phyloP scores from a whole-genome alignment of 2,888 invertebrate genomes.

The Papilio gigon region DNA sequence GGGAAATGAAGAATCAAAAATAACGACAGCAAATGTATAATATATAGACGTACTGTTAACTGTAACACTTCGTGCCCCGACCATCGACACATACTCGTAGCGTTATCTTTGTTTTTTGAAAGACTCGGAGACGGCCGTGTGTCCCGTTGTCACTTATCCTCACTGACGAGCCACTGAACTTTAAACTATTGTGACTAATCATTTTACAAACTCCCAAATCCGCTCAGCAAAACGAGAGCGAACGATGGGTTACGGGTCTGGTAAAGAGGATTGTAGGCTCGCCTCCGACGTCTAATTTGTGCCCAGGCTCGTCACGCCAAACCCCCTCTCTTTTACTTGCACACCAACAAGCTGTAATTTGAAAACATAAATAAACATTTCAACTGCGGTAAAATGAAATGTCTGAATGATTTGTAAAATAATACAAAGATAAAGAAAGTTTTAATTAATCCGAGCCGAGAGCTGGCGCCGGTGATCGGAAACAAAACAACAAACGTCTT shows the following conservation, averaged over 20 bases:
- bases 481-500: constrained; percentile 12
- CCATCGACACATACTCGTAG: too few species aligned
- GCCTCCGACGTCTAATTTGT: background rate
- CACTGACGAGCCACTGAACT: too few species aligned
- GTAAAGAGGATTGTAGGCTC: background rate
- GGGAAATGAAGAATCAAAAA: too few species aligned
- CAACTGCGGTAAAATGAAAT: background rate
- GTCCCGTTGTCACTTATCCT: too few species aligned
- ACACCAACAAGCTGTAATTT: background rate
- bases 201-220: background rate
- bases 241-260: background rate
- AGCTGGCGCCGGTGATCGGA: background rate
- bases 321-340: background rate
- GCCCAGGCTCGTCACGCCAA: background rate
- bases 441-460: background rate
- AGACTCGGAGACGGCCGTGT: too few species aligned
- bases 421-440: background rate
- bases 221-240: background rate
- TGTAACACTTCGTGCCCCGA: too few species aligned
- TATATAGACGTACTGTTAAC: too few species aligned
- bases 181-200: background rate
- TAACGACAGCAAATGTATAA: too few species aligned
- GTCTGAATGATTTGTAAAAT: background rate
- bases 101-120: too few species aligned
- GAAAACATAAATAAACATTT: background rate